Base-by-base conservation (phyloP, 2,888 invertebrate species). In the Hirtodrosophila histrioides region DNA sequence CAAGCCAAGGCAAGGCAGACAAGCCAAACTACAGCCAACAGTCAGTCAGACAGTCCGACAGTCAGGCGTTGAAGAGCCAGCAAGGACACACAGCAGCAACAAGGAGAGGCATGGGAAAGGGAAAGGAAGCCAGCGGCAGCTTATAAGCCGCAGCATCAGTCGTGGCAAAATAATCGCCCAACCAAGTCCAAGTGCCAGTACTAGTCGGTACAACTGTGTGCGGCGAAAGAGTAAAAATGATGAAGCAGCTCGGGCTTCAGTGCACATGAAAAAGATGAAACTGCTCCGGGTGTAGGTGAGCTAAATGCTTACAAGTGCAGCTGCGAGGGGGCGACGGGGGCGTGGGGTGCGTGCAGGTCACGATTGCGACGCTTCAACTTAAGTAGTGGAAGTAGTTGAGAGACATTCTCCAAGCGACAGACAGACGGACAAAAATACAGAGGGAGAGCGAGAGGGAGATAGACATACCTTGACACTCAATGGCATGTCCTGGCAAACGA, bases 261-360 rank as follows among this genome's bases (percentile, higher is more conserved):
- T 78, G 82, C 82, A 85, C 86, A 69, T 82, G 64, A 82, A 78
- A 81, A 80, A 81, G 84, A 83, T 86, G 78, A 86, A 70, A 71
- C 60, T 77, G 80, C 74, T 77, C 41, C 48, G 40, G 64, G 65
- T 78, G 63, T 61, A 45, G 72, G 45, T 70, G 71, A 56, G 65
- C 60, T 73, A 73, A 75, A 72, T 72, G 71, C 70, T 69, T 37
- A 60, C 75, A 69, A 75, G 75, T 75, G 75, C 64, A 60, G 27
- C 44, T 7, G 27, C 4, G 6, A 2, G 33, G 39, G 37, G 43
- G 23, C 17, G 35, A 12, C 6, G 31, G 11, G 5, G 35, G 10
- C 7, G 33, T 1, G 31, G 8, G 65, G 11, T 37, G 41, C 29
- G 35, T 24, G 51, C 29, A 45, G 67, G 57, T 71, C 76, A 66